A percentile compares a stretch with the other conserved stretches of the same genome.
These are phyloP conservation scores for Tauraco hartlaubi DNA, from an alignment of 2,797 vertebrate genomes.

Conservation along the genomic window DNA sequence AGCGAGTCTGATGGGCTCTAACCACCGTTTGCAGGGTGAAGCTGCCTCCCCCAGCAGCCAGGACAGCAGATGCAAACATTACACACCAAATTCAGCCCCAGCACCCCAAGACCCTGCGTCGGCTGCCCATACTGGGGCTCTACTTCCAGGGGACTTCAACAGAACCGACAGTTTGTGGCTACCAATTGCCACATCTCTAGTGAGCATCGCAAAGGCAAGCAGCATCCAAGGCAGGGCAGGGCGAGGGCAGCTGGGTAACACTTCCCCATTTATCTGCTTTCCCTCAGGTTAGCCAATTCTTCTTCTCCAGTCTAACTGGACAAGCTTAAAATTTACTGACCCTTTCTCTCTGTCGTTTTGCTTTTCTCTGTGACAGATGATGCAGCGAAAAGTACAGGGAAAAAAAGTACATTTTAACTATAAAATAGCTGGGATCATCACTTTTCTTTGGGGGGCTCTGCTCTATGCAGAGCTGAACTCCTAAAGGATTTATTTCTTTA, in stretches of 20 bases:
- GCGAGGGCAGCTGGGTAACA: not conserved
- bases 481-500: conserved; percentile 49
- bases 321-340: not conserved
- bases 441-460: not conserved
- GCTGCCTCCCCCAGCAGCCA: not conserved
- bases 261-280: not conserved
- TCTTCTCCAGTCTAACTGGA: not conserved
- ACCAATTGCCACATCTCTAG: not conserved
- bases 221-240: rapidly evolving
- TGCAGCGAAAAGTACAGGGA: not conserved
- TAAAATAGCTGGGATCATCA: conserved; percentile 1
- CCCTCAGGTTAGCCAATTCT: not conserved
- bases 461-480: not conserved
- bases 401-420: not conserved
- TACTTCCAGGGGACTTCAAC: not conserved
- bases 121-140: rapidly evolving
- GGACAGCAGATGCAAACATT: not conserved
- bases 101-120: rapidly evolving
- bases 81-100: rapidly evolving
- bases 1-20: not conserved
- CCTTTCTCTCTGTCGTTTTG: not conserved
- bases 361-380: not conserved
- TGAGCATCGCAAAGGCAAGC: not conserved
- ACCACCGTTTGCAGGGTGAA: not conserved
- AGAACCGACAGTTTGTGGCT: not conserved